A percentile compares a stretch with the other conserved stretches of the same genome.
These are phyloP conservation scores for Cheilinus undulatus DNA, from an alignment of 2,113 vertebrate species.

Conservation along the genomic window DNA sequence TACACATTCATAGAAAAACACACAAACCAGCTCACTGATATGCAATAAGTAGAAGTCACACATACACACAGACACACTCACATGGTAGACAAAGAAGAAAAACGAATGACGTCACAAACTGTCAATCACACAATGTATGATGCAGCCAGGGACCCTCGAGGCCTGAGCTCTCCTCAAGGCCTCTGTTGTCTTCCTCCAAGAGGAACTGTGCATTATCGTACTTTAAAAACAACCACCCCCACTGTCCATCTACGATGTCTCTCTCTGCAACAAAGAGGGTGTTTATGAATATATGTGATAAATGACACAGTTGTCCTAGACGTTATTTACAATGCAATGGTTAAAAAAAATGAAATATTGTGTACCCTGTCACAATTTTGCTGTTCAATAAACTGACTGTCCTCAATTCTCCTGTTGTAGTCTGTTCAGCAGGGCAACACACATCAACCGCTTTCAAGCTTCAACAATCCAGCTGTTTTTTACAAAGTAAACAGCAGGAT, in stretches of 20 bases:
- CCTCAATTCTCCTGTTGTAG: slow-evolving; percentile 32
- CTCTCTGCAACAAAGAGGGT: slow-evolving; percentile 53
- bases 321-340: slow-evolving; percentile 72
- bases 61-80: slow-evolving; percentile 54
- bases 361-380: slow-evolving; percentile 79
- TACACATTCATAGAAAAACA: slow-evolving; percentile 65
- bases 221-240: slow-evolving; percentile 67
- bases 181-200: slow-evolving; percentile 78
- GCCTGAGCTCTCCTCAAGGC: slow-evolving; percentile 49
- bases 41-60: slow-evolving; percentile 80
- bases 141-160: slow-evolving; percentile 60
- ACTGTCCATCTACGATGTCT: slow-evolving; percentile 47
- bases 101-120: slow-evolving; percentile 24
- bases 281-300: slow-evolving; percentile 64
- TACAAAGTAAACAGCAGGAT: slow-evolving; percentile 32
- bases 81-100: slow-evolving; percentile 21
- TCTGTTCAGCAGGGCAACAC: slow-evolving; percentile 27
- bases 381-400: slow-evolving; percentile 83
- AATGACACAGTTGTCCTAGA: slow-evolving; percentile 64
- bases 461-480: neutral
- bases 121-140: slow-evolving; percentile 48
- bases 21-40: slow-evolving; percentile 80
- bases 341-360: slow-evolving; percentile 57
- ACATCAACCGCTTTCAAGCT: slow-evolving; percentile 42
- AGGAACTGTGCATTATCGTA: slow-evolving; percentile 81